Conservation (phyloP, 2,113 vertebrate genomes). For the Myxocyprinus asiaticus region DNA sequence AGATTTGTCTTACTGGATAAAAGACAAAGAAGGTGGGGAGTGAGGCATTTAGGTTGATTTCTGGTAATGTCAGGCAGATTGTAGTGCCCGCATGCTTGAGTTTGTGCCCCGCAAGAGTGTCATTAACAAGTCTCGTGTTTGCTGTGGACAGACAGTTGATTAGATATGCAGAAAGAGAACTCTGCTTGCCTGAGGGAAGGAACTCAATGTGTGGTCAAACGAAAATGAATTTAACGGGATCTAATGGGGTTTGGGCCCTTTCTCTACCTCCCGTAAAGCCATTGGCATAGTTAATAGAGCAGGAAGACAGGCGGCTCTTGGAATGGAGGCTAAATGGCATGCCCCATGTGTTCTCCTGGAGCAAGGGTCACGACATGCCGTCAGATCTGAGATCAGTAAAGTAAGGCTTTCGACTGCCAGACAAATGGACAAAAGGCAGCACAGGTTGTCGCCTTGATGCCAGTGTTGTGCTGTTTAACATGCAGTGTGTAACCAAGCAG, state of each 20-base stretch:
- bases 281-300: conserved; percentile 5
- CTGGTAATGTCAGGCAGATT: conserved; percentile 59
- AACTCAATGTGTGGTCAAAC: conserved; percentile 64
- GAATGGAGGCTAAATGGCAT: conserved; percentile 11
- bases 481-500: conserved; percentile 20
- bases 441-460: conserved; percentile 16
- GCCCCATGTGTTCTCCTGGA: neutral
- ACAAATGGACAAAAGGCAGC: neutral
- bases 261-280: conserved; percentile 17
- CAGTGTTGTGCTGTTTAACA: conserved; percentile 23
- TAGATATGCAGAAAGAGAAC: conserved; percentile 58
- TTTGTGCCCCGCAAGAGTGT: conserved; percentile 59
- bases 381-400: conserved; percentile 35
- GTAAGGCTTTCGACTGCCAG: neutral
- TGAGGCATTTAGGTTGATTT: conserved; percentile 58
- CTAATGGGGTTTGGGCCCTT: conserved; percentile 61
- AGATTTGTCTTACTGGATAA: conserved; percentile 59
- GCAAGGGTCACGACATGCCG: neutral
- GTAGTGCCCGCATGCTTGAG: conserved; percentile 62
- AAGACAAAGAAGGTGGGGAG: conserved; percentile 33
- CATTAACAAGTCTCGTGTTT: conserved; percentile 62
- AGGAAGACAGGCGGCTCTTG: conserved; percentile 1
- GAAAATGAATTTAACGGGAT: conserved; percentile 69
- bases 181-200: conserved; percentile 48
- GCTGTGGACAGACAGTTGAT: conserved; percentile 51